These are phyloP conservation scores for Gorsachius goisagi DNA, from an alignment of 2,113 vertebrate genomes.

Conservation along the genomic window DNA sequence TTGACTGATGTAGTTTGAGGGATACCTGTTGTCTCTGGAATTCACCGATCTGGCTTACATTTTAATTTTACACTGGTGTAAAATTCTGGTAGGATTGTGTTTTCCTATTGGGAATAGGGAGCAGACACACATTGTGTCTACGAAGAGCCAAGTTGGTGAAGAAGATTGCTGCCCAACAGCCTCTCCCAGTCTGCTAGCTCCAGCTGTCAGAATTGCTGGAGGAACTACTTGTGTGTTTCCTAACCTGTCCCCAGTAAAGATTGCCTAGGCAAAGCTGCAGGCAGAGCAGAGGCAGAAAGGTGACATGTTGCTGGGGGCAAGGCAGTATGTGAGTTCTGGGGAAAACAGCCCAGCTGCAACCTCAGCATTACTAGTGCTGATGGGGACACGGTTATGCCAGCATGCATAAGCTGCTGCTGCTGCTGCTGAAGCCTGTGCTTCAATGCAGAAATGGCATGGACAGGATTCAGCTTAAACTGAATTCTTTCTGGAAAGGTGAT, in stretches of 20 bases:
- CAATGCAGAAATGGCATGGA: fast-evolving
- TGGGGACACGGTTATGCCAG: background rate
- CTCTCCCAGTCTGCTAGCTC: background rate
- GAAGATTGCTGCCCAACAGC: background rate
- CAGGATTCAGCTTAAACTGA: background rate
- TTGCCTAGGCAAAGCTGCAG: background rate
- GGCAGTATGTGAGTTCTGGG: background rate
- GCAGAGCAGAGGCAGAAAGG: background rate
- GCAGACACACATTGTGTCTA: background rate
- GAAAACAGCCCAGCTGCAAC: background rate
- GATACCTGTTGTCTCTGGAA: background rate
- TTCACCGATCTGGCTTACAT: background rate
- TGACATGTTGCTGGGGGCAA: background rate
- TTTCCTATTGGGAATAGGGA: background rate
- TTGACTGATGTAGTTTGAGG: background rate
- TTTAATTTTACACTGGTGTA: background rate
- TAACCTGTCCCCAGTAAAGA: background rate
- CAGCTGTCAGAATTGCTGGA: background rate
- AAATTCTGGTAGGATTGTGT: background rate
- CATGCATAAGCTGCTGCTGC: background rate
- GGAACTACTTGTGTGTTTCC: background rate
- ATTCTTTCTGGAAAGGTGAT: background rate
- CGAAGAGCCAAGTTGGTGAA: background rate
- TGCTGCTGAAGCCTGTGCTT: background rate
- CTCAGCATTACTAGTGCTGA: background rate